Evolutionary conservation across 2,888 invertebrate genomes (phyloP), one percentile per base, ranked within the genome.

Genomic region (Phymatocera aterrima): DNA sequence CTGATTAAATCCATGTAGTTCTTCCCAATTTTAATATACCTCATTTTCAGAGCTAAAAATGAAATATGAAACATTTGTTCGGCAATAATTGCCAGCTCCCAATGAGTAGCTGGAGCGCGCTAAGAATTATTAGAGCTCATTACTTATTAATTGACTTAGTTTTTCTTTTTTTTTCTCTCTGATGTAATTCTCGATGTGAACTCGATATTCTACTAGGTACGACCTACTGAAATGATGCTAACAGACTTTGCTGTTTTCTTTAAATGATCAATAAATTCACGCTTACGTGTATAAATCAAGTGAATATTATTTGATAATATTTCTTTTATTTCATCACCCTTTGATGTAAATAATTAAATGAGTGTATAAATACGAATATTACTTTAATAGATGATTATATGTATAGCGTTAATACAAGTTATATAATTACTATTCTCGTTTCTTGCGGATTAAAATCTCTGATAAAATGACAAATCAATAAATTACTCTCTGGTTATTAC

Each of bases 141-240:
- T 54, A 57, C 57, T 60, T 75, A 51, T 75, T 75, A 75, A 75
- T 75, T 75, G 75, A 75, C 75, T 75, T 75, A 75, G 75, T 75
- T 75, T 75, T n/a, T n/a, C n/a, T n/a, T n/a, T n/a, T n/a, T n/a
- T n/a, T n/a, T n/a, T n/a, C n/a, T 37, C 43, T 28, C 28, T 75
- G 34, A 72, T 51, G 24, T 68, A 43, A 21, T 60, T 60, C n/a
- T n/a, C 57, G 60, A 75, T 57, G 40, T 75, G 40, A 60, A 57
- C 34, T 28, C 3, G 24, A 75, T 31, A 48, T 72, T 51, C 72
- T 51, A 51, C 18, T 18, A 72, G 34, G 51, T 72, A 72, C 48
- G 34, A 72, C 54, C 15, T n/a, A n/a, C n/a, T n/a, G n/a, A n/a
- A n/a, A n/a, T n/a, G n/a, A n/a, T 75, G 37, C 75, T 75, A 75